Base-by-base conservation (phyloP, 2,888 invertebrate genomes). In the Caenorhabditis sp. region DNA sequence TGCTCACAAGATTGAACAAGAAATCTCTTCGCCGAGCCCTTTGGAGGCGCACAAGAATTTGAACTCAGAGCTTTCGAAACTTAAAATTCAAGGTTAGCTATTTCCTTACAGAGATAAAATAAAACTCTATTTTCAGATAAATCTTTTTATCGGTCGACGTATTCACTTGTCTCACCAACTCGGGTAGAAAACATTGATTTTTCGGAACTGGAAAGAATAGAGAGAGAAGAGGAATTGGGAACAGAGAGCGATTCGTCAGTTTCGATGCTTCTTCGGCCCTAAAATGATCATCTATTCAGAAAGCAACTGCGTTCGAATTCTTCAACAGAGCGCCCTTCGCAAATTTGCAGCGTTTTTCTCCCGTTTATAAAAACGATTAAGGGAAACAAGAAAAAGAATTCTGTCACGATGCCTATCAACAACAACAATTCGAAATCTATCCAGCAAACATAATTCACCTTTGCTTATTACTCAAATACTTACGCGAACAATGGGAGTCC, bases 1-100 rank as follows among this genome's bases (percentile, higher is more conserved):
- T 50, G 86, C 86, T 8, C 84, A 86, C 53, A 82, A 83, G 52
- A 81, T 86, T 22, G 86, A 86, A 46, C 82, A 84, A 39, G 86
- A 86, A 53, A 82, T 86, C 39, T 65, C 84, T 35, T 80, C 78
- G 11, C 85, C 86, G 20, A 72, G 73, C 9, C 78, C 78, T n/a
- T 46, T 78, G 2, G 81, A 85, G 63, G 68, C 79, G 26, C 79
- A 80, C 46, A 80, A 80, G 30, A 82, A 78, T 27, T 50, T 82
- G n/a, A 75, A 80, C 27, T 30, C 45, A 0, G 80, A 82, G 62
- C 62, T 82, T 7, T 73, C 65, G 13, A 78, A 77, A 26, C 61
- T 82, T 13, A 76, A 74, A 17, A 76, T 82, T 35, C 78, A 78
- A 82, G 82, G 82, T 82, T n/a, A n/a, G n/a, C n/a, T n/a, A n/a